phyloP scores from a whole-genome alignment of 1,140 invertebrate genomes.

The Cydia amplana region DNA sequence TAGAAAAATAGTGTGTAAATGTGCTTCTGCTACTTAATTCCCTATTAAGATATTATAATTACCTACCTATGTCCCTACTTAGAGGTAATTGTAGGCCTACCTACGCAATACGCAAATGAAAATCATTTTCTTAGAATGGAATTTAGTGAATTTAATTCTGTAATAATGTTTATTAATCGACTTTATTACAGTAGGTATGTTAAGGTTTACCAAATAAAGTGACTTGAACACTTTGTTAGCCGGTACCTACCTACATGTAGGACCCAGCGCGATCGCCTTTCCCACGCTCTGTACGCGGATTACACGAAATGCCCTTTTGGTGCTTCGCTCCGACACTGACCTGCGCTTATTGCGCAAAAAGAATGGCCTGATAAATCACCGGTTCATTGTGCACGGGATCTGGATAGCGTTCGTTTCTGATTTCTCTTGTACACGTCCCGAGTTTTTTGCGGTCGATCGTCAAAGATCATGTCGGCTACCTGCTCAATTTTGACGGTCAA shows the following conservation, averaged over 20 bases:
- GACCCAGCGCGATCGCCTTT: slow-evolving; percentile 44
- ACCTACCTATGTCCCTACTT: no score
- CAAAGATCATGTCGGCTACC: slow-evolving; percentile 63
- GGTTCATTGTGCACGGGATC: slow-evolving; percentile 62
- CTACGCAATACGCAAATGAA: no score
- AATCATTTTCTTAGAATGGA: no score
- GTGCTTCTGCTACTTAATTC: no score
- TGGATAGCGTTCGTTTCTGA: slow-evolving; percentile 56
- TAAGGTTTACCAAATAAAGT: not conserved
- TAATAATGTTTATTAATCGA: no score
- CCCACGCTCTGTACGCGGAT: slow-evolving; percentile 68
- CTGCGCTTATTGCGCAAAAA: slow-evolving; percentile 74
- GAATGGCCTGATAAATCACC: slow-evolving; percentile 71
- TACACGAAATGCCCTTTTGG: slow-evolving; percentile 75
- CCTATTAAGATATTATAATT: no score
- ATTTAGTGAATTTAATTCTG: no score
- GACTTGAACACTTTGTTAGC: not conserved
- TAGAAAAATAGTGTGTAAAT: no score
- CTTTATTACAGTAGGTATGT: not conserved
- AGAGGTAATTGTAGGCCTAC: no score
- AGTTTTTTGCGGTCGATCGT: slow-evolving; percentile 64
- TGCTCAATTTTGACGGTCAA: slow-evolving; percentile 72
- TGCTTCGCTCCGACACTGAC: slow-evolving; percentile 70
- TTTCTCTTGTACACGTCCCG: slow-evolving; percentile 54
- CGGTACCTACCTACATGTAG: not conserved